Base-by-base conservation (phyloP, 1,140 invertebrate species). In the Lordiphosa collinella region DNA sequence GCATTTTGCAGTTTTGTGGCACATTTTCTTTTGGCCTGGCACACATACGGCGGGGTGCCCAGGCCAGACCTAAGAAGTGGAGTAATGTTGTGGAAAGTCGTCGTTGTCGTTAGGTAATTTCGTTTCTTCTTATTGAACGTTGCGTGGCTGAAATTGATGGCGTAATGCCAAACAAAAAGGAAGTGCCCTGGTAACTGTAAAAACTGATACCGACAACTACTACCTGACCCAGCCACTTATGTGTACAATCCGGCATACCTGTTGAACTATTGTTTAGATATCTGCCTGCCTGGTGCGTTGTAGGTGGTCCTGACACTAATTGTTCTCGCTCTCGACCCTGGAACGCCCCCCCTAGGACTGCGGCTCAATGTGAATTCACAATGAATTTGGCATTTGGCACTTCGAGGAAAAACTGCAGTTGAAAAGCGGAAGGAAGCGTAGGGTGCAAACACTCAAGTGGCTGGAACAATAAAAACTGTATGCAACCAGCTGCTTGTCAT, bases 51-150 rank as follows among this genome's bases (percentile, higher is more conserved):
- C 41, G 3, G 22, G 36, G 16, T 49, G 16, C 13, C 9, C 11
- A 12, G 18, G 18, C 12, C 37, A 32, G 16, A 25, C 35, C 16
- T 8, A 64, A 84, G 67, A 82, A 84, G 63, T 84, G 72, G 72
- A 84, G 78, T 78, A 84, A 73, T 76, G 76, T 82, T 76, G 74
- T 73, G 63, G 63, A 72, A 71, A 73, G 59, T 64, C 52, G 68
- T 12, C 51, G 48, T 54, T 60, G 61, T 54, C 50, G 49, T 57
- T 87, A 87, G 84, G 84, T 86, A 86, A 86, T 86, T 86, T 79
- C 59, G 59, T 64, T 71, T 71, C 76, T 80, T 75, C 76, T 82
- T 55, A 82, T 71, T 62, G 66, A 80, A 76, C 76, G 32, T 75
- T 75, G 66, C 73, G 66, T 78, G 66, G 66, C 34, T 40, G 25